Conservation (phyloP, 2,888 invertebrate genomes). For the Azorinus chamasolen region DNA sequence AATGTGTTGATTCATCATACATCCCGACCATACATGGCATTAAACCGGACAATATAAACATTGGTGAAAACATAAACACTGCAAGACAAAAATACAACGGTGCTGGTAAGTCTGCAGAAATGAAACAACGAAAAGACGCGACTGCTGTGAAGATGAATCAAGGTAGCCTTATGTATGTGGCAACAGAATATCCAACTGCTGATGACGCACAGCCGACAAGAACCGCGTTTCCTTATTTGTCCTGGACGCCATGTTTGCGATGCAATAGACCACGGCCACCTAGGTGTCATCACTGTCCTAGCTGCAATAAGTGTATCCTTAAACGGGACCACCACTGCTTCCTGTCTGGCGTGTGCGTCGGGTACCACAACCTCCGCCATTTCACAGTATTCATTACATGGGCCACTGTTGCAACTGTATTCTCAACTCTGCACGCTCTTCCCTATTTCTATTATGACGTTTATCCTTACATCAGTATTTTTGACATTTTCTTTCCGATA, state of each 20-base stretch:
- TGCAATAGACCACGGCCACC: conserved; percentile 81
- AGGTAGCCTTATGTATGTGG: conserved; percentile 52
- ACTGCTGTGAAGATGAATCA: conserved; percentile 12
- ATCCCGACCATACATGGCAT: conserved; percentile 62
- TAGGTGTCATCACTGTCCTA: conserved; percentile 82
- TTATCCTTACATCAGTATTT: conserved; percentile 54
- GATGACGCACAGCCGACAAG: conserved; percentile 34
- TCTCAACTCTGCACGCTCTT: conserved; percentile 66
- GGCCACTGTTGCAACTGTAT: conserved; percentile 70
- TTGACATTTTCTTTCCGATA: conserved; percentile 76
- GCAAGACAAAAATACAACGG: conserved; percentile 2
- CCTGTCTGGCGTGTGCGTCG: conserved; percentile 82
- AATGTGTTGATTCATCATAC: conserved; percentile 74
- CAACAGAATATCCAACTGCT: conserved; percentile 42
- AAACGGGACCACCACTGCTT: conserved; percentile 85
- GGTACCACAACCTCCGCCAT: conserved; percentile 82
- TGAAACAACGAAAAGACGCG: conserved; percentile 30
- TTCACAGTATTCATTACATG: conserved; percentile 82
- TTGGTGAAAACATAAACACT: conserved; percentile 39
- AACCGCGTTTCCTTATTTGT: conserved; percentile 82
- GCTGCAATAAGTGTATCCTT: conserved; percentile 82
- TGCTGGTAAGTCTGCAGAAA: background rate
- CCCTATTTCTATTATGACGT: conserved; percentile 40
- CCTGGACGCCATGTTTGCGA: conserved; percentile 82
- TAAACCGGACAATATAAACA: conserved; percentile 41